These are phyloP conservation scores for Acropternis orthonyx DNA, from an alignment of 2,797 vertebrate species.

Conservation along the genomic window DNA sequence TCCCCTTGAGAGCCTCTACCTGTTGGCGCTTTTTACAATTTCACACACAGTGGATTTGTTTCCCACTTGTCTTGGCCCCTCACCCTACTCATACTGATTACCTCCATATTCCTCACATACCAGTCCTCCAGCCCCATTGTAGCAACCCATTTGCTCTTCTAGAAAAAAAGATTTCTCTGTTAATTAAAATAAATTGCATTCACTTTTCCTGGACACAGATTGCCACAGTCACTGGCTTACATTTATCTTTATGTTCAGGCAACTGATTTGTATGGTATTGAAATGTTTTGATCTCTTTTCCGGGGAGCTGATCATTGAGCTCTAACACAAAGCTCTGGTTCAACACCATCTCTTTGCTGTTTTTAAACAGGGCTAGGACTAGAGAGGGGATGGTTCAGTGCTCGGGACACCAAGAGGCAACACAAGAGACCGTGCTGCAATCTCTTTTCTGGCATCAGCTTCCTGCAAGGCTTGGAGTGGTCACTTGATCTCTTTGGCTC, in stretches of 20 bases:
- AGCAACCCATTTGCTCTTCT: neutral
- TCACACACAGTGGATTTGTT: neutral
- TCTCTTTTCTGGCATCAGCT: neutral
- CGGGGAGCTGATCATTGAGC: neutral
- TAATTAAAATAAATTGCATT: neutral
- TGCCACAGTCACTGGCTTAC: neutral
- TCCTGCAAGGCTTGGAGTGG: neutral
- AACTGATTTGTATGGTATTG: neutral
- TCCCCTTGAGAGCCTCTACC: neutral
- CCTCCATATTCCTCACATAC: neutral
- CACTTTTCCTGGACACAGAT: neutral
- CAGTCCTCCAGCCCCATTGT: neutral
- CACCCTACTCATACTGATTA: neutral
- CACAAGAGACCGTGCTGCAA: neutral
- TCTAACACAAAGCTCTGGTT: neutral
- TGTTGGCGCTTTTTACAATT: neutral
- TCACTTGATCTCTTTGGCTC: conserved; percentile 30
- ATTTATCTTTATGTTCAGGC: neutral
- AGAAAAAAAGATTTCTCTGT: neutral
- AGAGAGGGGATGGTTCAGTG: neutral
- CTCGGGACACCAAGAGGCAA: neutral
- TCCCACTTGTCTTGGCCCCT: neutral
- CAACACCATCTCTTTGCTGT: neutral
- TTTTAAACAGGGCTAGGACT: neutral
- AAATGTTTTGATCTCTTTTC: conserved; percentile 1